Base-by-base conservation (phyloP, 2,888 invertebrate species). In the Scaptomyza caliginosa region DNA sequence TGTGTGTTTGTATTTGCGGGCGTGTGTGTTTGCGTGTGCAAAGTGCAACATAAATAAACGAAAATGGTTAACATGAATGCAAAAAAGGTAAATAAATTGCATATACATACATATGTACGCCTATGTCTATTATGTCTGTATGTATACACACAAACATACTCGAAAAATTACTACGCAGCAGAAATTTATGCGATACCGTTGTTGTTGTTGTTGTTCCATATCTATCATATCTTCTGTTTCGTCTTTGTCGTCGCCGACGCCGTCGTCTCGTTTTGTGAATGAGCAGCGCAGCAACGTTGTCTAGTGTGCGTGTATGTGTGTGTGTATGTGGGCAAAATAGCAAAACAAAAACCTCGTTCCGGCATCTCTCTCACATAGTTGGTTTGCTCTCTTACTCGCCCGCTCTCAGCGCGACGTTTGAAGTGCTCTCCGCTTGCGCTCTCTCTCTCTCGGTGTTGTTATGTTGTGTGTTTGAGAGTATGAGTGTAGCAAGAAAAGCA, bases 91-190 rank as follows among this genome's bases (percentile, higher is more conserved):
- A 78, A 77, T 64, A 54, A 48, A 59, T 50, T 38, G 19, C 10
- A 32, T 19, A 36, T 34, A 13, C 21, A 16, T 24, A 34, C 28
- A 10, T 40, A 19, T 51, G 34, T 40, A 16, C 34, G 34, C 34
- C 19, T 10, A 40, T 40, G 32, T 43, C 10, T 32, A 24, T 36
- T 57, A 28, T 65, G 19, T 26, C 7, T 42, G 32, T 38, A 23
- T 42, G 24, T 34, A 46, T 45, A 60, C 45, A 67, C 55, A 54
- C 39, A 67, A 72, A 57, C 56, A 60, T 54, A 67, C 63, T 68
- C 43, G 64, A 72, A 74, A 82, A 87, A 87, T 82, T 83, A 83
- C 83, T 83, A 83, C 83, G 83, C 83, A 83, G 83, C 83, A 83
- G 87, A 87, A 87, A 83, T 83, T 83, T 83, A 83, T 83, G 83